A percentile compares a stretch with the other conserved stretches of the same genome.
Evolutionary conservation across 2,113 vertebrate species (phyloP).

Genomic region (Vidua chalybeata): DNA sequence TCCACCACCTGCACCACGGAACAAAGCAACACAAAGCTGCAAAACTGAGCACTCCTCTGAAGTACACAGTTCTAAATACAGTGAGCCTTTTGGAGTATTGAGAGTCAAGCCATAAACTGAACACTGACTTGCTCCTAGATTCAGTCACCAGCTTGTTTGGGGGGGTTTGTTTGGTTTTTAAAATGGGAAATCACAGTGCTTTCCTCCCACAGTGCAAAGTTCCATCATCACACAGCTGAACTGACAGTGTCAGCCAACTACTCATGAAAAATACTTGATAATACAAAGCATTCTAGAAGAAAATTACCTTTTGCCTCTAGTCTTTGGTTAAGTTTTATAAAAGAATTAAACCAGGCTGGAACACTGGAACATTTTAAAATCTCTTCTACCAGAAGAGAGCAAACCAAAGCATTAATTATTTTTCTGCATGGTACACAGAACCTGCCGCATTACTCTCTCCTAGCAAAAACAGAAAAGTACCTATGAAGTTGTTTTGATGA

Average conservation of each 20-base stretch:
- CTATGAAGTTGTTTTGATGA: neutral
- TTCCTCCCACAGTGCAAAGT: neutral
- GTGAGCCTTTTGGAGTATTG: neutral
- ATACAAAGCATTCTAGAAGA: neutral
- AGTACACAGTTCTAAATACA: neutral
- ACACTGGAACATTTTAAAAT: neutral
- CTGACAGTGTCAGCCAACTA: neutral
- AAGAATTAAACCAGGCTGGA: neutral
- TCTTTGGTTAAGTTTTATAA: neutral
- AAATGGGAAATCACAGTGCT: neutral
- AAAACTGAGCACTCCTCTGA: neutral
- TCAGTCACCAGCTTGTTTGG: neutral
- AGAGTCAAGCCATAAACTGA: neutral
- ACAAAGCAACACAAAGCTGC: neutral
- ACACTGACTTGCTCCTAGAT: neutral
- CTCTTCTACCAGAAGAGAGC: neutral
- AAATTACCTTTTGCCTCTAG: neutral
- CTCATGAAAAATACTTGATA: neutral
- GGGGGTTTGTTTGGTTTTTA: neutral
- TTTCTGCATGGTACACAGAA: neutral
- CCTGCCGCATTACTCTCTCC: neutral
- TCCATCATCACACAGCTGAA: neutral
- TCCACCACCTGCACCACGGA: slow-evolving; percentile 86
- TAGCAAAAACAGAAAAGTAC: neutral
- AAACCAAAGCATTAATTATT: neutral